Evolutionary conservation across 2,113 vertebrate species (phyloP).

Genomic region (Peromyscus californicus): DNA sequence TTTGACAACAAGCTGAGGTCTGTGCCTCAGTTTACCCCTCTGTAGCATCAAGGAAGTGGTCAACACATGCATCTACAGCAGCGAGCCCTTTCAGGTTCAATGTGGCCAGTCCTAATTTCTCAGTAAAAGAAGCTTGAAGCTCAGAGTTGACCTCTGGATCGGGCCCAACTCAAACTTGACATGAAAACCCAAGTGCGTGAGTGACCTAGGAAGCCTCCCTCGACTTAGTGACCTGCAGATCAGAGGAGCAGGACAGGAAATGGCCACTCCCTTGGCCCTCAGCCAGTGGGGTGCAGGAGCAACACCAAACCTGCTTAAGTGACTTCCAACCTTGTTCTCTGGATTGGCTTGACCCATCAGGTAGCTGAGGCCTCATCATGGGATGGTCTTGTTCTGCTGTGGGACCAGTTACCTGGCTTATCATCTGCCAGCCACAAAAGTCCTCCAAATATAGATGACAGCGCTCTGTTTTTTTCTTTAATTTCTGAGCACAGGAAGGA

Average conservation of each 20-base stretch:
- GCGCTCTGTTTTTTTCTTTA: not conserved
- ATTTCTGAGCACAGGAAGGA: not conserved
- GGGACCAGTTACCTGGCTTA: not conserved
- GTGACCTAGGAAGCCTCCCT: fast-evolving
- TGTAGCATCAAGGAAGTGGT: not conserved
- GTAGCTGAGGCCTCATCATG: not conserved
- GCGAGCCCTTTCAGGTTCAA: not conserved
- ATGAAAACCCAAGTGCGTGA: not conserved
- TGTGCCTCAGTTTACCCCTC: not conserved
- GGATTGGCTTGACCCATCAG: not conserved
- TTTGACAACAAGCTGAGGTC: not conserved
- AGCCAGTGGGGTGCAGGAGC: not conserved
- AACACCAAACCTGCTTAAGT: not conserved
- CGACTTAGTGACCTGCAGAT: not conserved
- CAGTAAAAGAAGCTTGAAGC: not conserved
- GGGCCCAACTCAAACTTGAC: not conserved
- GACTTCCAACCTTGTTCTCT: not conserved
- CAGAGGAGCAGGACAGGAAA: not conserved
- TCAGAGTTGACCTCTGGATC: not conserved
- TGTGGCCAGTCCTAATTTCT: not conserved
- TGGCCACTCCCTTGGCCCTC: not conserved
- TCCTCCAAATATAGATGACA: not conserved
- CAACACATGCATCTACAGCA: not conserved
- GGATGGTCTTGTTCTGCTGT: not conserved
- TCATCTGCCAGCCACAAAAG: not conserved